Percentiles rank a stretch among this genome's conserved stretches.
These are phyloP conservation scores for Podarcis lilfordi DNA, from an alignment of 2,797 vertebrate genomes.

Conservation along the genomic window DNA sequence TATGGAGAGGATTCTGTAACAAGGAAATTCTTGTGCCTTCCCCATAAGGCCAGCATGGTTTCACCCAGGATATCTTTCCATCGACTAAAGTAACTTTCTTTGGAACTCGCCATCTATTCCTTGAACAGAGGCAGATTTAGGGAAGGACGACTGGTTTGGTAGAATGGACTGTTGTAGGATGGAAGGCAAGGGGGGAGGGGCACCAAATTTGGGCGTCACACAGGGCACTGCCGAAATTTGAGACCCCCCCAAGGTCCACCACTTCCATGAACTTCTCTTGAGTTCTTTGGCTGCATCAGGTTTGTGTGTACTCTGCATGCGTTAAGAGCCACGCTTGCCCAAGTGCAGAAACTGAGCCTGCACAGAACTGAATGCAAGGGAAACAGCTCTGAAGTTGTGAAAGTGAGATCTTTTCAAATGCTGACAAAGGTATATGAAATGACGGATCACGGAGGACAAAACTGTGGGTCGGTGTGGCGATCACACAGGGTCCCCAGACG, in stretches of 20 bases:
- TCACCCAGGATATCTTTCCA: not conserved
- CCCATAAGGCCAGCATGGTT: not conserved
- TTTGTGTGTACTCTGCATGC: too few species aligned
- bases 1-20: not conserved
- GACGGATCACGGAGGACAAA: slow-evolving; percentile 70
- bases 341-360: slow-evolving; percentile 34
- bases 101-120: not conserved
- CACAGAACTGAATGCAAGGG: slow-evolving; percentile 59
- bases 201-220: too few species aligned
- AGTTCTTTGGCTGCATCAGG: not conserved
- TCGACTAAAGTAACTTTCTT: not conserved
- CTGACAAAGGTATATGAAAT: slow-evolving; percentile 72
- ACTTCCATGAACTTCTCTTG: not conserved
- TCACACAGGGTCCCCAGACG: too few species aligned
- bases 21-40: not conserved
- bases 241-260: too few species aligned
- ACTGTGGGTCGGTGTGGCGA: slow-evolving; percentile 56
- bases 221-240: too few species aligned
- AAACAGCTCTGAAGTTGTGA: slow-evolving; percentile 53
- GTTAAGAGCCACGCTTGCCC: not conserved
- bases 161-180: too few species aligned
- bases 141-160: too few species aligned
- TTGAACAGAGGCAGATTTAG: too few species aligned
- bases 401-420: slow-evolving; percentile 62
- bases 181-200: too few species aligned